These are phyloP conservation scores for Porites rus DNA, from an alignment of 92 coral and sea anemone species.

Conservation along the genomic window DNA sequence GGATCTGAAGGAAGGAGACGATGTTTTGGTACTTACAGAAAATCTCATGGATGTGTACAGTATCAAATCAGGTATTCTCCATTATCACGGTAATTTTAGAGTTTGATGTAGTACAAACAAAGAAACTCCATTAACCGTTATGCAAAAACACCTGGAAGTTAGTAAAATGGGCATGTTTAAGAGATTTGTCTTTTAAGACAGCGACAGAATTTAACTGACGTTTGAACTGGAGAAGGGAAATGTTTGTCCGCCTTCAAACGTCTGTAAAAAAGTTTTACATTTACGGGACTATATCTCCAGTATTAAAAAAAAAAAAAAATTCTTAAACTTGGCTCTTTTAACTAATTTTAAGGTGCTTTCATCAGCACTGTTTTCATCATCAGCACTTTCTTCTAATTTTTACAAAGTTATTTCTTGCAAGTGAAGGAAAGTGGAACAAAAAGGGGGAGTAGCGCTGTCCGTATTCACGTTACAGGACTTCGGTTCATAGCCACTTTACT, in stretches of 20 bases:
- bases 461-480: conserved; percentile 15
- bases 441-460: conserved; percentile 2
- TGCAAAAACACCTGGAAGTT: conserved; percentile 8
- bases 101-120: conserved; percentile 3
- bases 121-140: conserved; percentile 1
- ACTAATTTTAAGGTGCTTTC: no score
- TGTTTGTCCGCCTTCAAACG: no score
- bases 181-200: conserved; percentile 31
- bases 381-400: background rate
- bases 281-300: no score
- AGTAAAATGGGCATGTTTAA: conserved; percentile 11
- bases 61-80: conserved; percentile 36
- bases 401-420: conserved; percentile 3
- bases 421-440: conserved; percentile 10
- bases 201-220: conserved; percentile 10
- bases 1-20: conserved; percentile 33
- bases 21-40: conserved; percentile 15
- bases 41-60: conserved; percentile 25
- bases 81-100: conserved; percentile 20
- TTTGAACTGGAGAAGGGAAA: background rate
- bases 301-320: no score
- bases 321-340: no score
- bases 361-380: no score
- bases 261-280: no score
- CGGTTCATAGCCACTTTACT: conserved; percentile 13